Base-by-base conservation (phyloP, 2,113 vertebrate genomes). In the Raphicerus campestris region DNA sequence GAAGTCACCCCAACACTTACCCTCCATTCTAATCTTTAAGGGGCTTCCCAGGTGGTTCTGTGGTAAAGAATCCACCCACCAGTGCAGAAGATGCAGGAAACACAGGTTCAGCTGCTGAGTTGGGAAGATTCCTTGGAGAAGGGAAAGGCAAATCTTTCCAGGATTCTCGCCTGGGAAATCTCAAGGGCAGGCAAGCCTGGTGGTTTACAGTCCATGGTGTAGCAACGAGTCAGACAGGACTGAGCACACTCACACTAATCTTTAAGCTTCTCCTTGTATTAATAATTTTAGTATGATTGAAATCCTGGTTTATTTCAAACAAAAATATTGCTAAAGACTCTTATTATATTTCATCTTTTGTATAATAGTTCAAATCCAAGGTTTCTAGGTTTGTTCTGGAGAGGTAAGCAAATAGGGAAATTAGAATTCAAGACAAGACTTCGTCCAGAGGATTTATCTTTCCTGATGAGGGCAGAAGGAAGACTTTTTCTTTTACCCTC, bases 31-130 rank as follows among this genome's bases (percentile, higher is more conserved):
- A 19, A 66, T n/a, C 16, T 66, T 66, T 19, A 66, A n/a, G 3
- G 61, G 61, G 32, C 61, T 19, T n/a, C 32, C 60, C 32, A n/a
- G 61, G 8, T 2, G 3, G 7, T n/a, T 66, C 61, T 4, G 0
- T 10, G 16, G 7, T 66, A 66, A 63, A 66, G 61, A n/a, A 2
- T 66, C 61, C 61, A 19, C 32, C 7, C 0, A 0, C 3, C 61
- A 66, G 4, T 63, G 30, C 32, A 63, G 32, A n/a, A 66, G 61
- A n/a, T 5, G 32, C 7, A n/a, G 60, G 61, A 66, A 0, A 19
- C 16, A 10, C 0, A 2, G 32, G 32, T n/a, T 66, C 7, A 5
- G 7, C 16, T 7, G 0, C 61, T n/a, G 2, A 63, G 61, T 17
- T 61, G 2, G 61, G 61, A 66, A n/a, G 32, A 19, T 19, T 3